Evolutionary conservation across 2,113 vertebrate species (phyloP).

Genomic region (Manacus vitellinus): DNA sequence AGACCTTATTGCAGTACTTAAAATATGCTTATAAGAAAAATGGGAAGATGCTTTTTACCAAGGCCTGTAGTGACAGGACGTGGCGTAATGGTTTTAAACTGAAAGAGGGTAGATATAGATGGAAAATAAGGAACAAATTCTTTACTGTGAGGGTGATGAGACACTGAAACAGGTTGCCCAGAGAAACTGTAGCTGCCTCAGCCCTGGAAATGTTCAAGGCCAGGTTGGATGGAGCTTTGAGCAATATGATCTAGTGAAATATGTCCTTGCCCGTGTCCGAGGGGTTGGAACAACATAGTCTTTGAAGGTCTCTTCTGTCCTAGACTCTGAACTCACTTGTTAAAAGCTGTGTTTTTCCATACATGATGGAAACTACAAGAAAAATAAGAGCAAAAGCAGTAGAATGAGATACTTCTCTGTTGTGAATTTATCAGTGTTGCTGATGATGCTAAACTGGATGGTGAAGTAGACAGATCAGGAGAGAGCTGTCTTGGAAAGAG

Average conservation of each 20-base stretch:
- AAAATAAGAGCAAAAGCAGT: neutral
- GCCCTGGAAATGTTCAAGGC: neutral
- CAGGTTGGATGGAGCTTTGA: neutral
- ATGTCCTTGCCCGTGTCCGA: neutral
- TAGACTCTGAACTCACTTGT: neutral
- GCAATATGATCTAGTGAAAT: neutral
- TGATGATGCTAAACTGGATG: neutral
- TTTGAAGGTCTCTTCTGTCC: neutral
- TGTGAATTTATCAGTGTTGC: neutral
- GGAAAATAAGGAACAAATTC: neutral
- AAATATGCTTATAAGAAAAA: neutral
- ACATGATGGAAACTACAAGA: neutral
- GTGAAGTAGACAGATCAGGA: neutral
- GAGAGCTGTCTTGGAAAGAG: neutral
- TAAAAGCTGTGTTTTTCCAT: neutral
- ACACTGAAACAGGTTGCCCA: neutral
- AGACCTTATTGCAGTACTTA: neutral
- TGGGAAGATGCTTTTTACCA: neutral
- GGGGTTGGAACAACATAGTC: neutral
- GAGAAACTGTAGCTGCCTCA: neutral
- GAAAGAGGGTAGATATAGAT: neutral
- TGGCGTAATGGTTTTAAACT: neutral
- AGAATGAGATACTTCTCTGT: neutral
- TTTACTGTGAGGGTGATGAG: neutral
- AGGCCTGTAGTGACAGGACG: neutral